phyloP scores from a whole-genome alignment of 2,888 invertebrate species.

The Drosophila macrospina region DNA sequence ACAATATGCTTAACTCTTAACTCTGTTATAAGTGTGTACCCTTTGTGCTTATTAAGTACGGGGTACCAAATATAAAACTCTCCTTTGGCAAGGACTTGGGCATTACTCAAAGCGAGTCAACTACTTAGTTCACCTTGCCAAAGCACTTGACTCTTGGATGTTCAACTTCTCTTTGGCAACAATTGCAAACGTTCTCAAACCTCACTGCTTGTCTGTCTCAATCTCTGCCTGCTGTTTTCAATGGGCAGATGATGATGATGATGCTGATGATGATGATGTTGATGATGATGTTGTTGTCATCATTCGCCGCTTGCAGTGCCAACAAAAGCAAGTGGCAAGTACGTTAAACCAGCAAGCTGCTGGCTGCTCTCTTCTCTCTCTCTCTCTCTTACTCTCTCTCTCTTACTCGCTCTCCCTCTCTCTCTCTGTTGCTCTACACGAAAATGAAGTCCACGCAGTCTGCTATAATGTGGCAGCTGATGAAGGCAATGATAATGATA shows the following conservation, averaged over 20 bases:
- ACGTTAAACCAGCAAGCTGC: slow-evolving; percentile 31
- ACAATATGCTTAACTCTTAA: not conserved
- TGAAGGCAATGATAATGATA: slow-evolving; percentile 68
- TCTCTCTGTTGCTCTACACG: slow-evolving; percentile 7
- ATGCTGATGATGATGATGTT: not conserved
- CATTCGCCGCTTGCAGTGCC: slow-evolving; percentile 4
- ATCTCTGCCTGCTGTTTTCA: slow-evolving; percentile 24
- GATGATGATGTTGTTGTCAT: not conserved
- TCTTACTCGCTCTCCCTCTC: not conserved
- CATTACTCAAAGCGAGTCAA: slow-evolving; percentile 23
- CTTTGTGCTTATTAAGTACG: too few species aligned
- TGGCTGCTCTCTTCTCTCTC: slow-evolving; percentile 6
- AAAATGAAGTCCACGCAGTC: slow-evolving; percentile 51
- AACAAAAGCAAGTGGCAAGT: slow-evolving; percentile 66
- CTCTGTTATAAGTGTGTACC: too few species aligned
- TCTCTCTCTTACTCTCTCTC: slow-evolving; percentile 1
- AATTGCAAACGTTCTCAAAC: slow-evolving; percentile 47
- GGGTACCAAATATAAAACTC: slow-evolving; percentile 11
- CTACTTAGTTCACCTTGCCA: slow-evolving; percentile 35
- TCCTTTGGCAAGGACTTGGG: slow-evolving; percentile 37
- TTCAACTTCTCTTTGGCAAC: slow-evolving; percentile 40
- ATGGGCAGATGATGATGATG: slow-evolving; percentile 16
- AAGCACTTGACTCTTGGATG: slow-evolving; percentile 45
- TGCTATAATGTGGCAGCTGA: slow-evolving; percentile 69
- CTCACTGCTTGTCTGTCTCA: not conserved